Conservation (phyloP, 2,797 vertebrate genomes). For the Phalanger gymnotis region DNA sequence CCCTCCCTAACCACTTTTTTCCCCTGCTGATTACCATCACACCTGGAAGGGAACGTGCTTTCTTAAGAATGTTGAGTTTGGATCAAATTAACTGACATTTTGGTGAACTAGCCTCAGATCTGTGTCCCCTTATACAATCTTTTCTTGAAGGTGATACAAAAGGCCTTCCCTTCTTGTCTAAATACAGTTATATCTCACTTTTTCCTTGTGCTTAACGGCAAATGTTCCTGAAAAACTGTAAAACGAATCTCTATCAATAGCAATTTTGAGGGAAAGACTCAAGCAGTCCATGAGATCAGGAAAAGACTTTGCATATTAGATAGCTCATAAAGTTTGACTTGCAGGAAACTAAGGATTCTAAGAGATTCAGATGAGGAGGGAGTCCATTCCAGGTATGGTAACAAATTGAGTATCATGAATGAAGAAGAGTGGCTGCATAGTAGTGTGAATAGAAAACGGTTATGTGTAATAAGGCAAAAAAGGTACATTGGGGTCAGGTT, state of each 20-base stretch:
- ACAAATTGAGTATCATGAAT: neutral
- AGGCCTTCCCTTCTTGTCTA: neutral
- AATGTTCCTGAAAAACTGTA: conserved; percentile 44
- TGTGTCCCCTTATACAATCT: neutral
- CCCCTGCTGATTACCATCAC: conserved; percentile 18
- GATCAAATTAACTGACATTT: neutral
- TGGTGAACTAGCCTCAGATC: neutral
- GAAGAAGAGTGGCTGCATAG: neutral
- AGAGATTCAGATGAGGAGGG: neutral
- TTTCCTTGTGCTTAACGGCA: neutral
- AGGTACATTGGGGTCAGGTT: neutral
- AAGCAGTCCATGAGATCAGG: neutral
- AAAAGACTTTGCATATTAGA: neutral
- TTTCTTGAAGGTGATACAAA: neutral
- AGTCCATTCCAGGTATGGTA: neutral
- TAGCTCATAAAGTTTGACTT: neutral
- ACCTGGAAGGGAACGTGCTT: neutral
- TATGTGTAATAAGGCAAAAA: neutral
- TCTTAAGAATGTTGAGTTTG: neutral
- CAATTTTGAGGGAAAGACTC: neutral
- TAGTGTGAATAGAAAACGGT: neutral
- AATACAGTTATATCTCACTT: neutral
- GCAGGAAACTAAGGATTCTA: neutral
- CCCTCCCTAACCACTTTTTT: neutral
- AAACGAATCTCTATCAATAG: conserved; percentile 49